Percentiles rank a stretch among this genome's conserved stretches.
These are phyloP conservation scores for Pipistrellus pygmaeus DNA, from an alignment of 2,797 vertebrate genomes.

Conservation along the genomic window DNA sequence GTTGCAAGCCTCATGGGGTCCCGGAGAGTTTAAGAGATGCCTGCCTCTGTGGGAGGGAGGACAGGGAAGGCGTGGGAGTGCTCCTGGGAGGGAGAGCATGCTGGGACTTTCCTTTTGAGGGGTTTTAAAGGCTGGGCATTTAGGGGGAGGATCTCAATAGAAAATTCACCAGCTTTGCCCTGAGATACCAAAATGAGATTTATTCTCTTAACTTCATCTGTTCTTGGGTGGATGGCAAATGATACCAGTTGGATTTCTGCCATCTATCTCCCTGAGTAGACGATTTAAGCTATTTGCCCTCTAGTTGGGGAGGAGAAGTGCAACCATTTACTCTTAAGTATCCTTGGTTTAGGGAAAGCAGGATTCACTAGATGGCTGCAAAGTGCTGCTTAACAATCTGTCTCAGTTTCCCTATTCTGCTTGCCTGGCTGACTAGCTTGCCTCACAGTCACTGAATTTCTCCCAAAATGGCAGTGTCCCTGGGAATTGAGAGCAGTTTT, in stretches of 20 bases:
- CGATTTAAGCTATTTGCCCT: background rate
- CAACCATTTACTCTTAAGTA: background rate
- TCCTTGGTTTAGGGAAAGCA: background rate
- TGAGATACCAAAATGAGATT: background rate
- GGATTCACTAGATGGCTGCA: background rate
- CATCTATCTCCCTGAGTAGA: background rate
- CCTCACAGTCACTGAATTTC: background rate
- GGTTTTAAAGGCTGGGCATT: background rate
- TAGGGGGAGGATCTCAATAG: background rate
- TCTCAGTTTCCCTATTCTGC: background rate
- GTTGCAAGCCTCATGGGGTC: background rate
- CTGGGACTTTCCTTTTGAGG: background rate
- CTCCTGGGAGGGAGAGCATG: background rate
- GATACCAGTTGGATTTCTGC: background rate
- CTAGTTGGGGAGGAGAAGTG: background rate
- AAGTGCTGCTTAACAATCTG: background rate
- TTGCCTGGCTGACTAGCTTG: background rate
- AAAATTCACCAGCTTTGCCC: background rate
- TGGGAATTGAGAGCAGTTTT: conserved; percentile 8
- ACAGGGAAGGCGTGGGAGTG: background rate
- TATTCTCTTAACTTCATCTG: background rate
- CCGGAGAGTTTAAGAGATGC: background rate
- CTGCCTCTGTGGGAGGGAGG: background rate
- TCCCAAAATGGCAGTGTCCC: background rate
- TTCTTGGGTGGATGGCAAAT: background rate